Evolutionary conservation across 2,797 vertebrate species (phyloP).

Genomic region (Leptodactylus fallax): DNA sequence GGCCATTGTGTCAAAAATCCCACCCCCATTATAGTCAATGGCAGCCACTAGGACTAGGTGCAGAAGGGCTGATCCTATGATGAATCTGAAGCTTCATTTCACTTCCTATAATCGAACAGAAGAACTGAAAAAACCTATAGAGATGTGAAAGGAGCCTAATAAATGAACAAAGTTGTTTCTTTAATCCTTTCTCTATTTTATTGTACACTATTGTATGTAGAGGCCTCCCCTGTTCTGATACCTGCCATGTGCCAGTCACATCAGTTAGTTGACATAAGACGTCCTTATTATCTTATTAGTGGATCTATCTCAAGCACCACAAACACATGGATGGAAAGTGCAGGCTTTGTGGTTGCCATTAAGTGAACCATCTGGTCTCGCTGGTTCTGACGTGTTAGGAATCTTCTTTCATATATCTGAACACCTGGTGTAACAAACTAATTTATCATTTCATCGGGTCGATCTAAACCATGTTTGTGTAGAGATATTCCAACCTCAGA

Average conservation of each 20-base stretch:
- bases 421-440: slow-evolving; percentile 18
- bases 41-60: too few relatives aligned
- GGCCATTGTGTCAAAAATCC: too few relatives aligned
- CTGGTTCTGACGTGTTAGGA: not conserved
- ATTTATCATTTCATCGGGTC: slow-evolving; percentile 8
- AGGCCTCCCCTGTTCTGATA: not conserved
- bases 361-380: not conserved
- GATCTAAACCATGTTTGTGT: not conserved
- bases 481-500: not conserved
- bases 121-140: too few relatives aligned
- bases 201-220: not conserved
- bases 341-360: slow-evolving; percentile 21
- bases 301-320: not conserved
- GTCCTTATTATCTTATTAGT: not conserved
- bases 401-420: not conserved
- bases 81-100: too few relatives aligned
- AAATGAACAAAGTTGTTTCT: too few relatives aligned
- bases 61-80: too few relatives aligned
- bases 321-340: not conserved
- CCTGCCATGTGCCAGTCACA: not conserved
- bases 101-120: too few relatives aligned
- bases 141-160: too few relatives aligned
- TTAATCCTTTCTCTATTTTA: not conserved
- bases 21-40: too few relatives aligned
- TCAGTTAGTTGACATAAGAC: not conserved